A percentile compares a stretch with the other conserved stretches of the same genome.
Evolutionary conservation across 2,888 invertebrate species (phyloP).

Genomic region (Caradrina kadenii): DNA sequence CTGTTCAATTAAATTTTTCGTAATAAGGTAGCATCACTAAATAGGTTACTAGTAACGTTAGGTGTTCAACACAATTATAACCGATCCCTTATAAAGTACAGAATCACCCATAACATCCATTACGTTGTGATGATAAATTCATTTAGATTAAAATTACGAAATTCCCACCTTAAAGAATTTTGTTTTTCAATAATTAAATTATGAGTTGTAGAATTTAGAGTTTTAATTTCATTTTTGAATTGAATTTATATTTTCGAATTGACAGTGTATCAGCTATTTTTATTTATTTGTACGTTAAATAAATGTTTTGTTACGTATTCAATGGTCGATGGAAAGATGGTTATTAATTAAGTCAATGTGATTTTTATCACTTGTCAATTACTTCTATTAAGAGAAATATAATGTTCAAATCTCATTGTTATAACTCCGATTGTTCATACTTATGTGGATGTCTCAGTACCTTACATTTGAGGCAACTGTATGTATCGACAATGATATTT

Average conservation of each 20-base stretch:
- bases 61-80: constrained; percentile 15
- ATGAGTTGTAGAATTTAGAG: constrained; percentile 45
- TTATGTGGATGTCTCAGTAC: neutral
- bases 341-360: constrained; percentile 18
- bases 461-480: neutral
- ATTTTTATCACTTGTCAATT: constrained; percentile 42
- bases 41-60: constrained; percentile 16
- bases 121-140: constrained; percentile 35
- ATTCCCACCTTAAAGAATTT: constrained; percentile 62
- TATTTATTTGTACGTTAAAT: constrained; percentile 1
- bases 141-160: constrained; percentile 61
- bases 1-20: constrained; percentile 31
- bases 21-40: constrained; percentile 12
- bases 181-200: constrained; percentile 41
- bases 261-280: constrained; percentile 10
- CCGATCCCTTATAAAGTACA: constrained; percentile 19
- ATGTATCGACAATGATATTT: neutral
- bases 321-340: constrained; percentile 1
- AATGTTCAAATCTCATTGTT: constrained; percentile 30
- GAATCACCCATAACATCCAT: constrained; percentile 33
- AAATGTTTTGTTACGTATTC: constrained; percentile 17
- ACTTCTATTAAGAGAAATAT: constrained; percentile 22
- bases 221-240: constrained; percentile 31
- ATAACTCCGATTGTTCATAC: neutral
- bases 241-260: constrained; percentile 33